Evolutionary conservation across 2,888 invertebrate genomes (phyloP), one percentile per base, ranked within the genome.

Genomic region (Macrophya alboannulata): DNA sequence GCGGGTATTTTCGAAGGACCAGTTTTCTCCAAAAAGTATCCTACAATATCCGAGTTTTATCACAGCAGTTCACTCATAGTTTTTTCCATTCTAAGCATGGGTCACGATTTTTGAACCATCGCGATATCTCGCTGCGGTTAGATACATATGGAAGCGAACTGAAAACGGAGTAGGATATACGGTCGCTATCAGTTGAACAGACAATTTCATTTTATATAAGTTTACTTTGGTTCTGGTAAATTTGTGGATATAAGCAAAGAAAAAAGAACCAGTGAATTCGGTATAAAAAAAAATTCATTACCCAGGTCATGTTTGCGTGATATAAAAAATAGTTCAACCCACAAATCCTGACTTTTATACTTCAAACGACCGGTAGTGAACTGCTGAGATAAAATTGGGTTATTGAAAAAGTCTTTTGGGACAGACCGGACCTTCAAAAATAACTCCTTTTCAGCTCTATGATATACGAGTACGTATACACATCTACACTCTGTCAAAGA

Each of bases 321-420:
- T 55, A 55, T 55, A 8, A 55, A 55, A 55, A 55, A 55, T 31
- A 2, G n/a, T 55, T 48, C 51, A 17, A n/a, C 6, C 17, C 51
- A 51, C 45, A 51, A 51, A 51, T 51, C 17, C 51, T 51, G n/a
- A 17, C n/a, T 51, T 51, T 51, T 51, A n/a, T 51, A n/a, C 17
- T n/a, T 6, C 17, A 51, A 51, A n/a, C 51, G 51, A n/a, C 51
- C 3, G 17, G 10, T n/a, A 51, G 51, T 9, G 45, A 51, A 51
- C 51, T n/a, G n/a, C n/a, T n/a, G 51, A 17, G 51, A 51, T 51
- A 51, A 51, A 51, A 51, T n/a, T 17, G 17, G 17, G n/a, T 6
- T n/a, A 51, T 51, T 51, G 51, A 51, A n/a, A 51, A 51, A n/a
- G 51, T 51, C 51, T 51, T n/a, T 55, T n/a, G 55, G 55, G 55